These are phyloP conservation scores for Stratiomys singularior DNA, from an alignment of 2,888 invertebrate genomes.

Conservation along the genomic window DNA sequence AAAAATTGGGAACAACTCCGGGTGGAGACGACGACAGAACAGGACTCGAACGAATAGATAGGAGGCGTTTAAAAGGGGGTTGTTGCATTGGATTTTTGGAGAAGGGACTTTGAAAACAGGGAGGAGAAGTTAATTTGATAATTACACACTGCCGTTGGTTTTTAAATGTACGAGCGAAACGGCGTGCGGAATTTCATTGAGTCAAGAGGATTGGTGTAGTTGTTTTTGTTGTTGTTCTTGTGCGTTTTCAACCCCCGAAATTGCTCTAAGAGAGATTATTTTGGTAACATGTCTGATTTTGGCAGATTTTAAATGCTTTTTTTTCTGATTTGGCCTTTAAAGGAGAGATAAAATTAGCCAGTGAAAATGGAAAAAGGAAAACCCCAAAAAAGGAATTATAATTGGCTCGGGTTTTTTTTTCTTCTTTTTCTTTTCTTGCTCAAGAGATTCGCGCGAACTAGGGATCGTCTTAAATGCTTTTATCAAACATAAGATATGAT, in stretches of 20 bases:
- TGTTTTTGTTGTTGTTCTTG: constrained; percentile 2
- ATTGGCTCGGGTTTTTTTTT: not conserved
- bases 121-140: constrained; percentile 45
- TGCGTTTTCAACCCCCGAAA: constrained; percentile 11
- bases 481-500: too few relatives aligned
- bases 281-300: constrained; percentile 43
- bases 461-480: too few relatives aligned
- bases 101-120: too few relatives aligned
- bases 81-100: not conserved
- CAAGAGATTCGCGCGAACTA: too few relatives aligned
- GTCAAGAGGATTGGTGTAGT: not conserved
- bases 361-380: not conserved
- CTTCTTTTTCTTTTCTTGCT: too few relatives aligned
- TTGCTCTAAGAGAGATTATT: constrained; percentile 42
- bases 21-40: not conserved
- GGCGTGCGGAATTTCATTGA: constrained; percentile 4
- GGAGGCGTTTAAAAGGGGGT: not conserved
- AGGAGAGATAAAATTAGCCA: constrained; percentile 5
- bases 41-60: not conserved
- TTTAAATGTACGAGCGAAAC: not conserved
- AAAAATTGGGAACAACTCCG: not conserved
- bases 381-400: not conserved
- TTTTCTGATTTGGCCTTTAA: not conserved
- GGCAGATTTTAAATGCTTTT: constrained; percentile 28
- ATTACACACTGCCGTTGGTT: constrained; percentile 40